Conservation (phyloP, 1,140 invertebrate genomes). For the Hermatobates lingyangjiaoensis region DNA sequence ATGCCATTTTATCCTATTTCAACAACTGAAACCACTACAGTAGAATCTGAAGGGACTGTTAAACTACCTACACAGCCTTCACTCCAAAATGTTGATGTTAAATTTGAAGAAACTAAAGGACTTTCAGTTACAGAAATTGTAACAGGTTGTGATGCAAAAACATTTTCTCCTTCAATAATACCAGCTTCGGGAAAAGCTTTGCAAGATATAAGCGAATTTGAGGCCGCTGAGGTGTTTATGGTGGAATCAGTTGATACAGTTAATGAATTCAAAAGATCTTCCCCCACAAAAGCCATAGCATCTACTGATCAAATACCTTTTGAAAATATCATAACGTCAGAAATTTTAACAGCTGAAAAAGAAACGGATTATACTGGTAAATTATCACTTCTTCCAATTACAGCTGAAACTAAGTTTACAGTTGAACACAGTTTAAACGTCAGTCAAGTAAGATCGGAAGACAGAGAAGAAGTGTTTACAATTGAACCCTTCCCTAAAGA, state of each 20-base stretch:
- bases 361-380: constrained; percentile 27
- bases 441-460: constrained; percentile 26
- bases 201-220: constrained; percentile 27
- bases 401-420: constrained; percentile 24
- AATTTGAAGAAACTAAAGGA: constrained; percentile 17
- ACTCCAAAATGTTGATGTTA: constrained; percentile 16
- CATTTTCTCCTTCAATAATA: constrained; percentile 7
- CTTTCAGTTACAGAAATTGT: constrained; percentile 18
- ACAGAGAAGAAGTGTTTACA: constrained; percentile 28
- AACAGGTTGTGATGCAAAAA: constrained; percentile 13
- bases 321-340: constrained; percentile 14
- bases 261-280: constrained; percentile 2
- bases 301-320: constrained; percentile 12
- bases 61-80: constrained; percentile 10
- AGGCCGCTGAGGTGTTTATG: constrained; percentile 29
- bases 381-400: constrained; percentile 20
- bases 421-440: constrained; percentile 26
- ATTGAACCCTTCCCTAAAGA: constrained; percentile 21
- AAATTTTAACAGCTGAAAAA: constrained; percentile 12
- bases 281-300: constrained; percentile 9
- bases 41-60: constrained; percentile 17
- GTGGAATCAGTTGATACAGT: constrained; percentile 11
- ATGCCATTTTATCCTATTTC: constrained; percentile 21
- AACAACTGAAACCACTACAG: constrained; percentile 18
- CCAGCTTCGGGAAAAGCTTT: constrained; percentile 20